A percentile compares a stretch with the other conserved stretches of the same genome.
Evolutionary conservation across 53 echinoderm and acorn worm species (phyloP).

Genomic region (Temnopleurus reevesii): DNA sequence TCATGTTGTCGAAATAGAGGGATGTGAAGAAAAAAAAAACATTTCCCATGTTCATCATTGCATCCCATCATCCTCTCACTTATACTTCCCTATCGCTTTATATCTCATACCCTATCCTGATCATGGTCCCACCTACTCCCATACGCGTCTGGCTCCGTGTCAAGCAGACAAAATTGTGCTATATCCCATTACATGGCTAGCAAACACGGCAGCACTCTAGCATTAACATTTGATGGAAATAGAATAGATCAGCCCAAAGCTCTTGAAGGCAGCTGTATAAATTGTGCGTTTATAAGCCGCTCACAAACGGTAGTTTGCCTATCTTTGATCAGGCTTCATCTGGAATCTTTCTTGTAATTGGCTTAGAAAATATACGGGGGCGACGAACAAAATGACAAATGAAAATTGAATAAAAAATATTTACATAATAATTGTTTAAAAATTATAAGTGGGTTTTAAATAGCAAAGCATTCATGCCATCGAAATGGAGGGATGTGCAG

Average conservation of each 20-base stretch:
- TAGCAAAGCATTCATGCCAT: too few relatives aligned
- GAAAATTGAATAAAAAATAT: background rate
- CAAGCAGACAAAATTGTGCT: background rate
- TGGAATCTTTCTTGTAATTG: too few relatives aligned
- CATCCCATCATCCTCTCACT: too few relatives aligned
- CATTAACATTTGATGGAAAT: background rate
- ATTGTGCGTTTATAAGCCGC: background rate
- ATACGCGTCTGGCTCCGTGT: background rate
- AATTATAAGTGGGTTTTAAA: too few relatives aligned
- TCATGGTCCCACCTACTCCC: conserved; percentile 7
- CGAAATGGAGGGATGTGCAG: too few relatives aligned
- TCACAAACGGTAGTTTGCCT: background rate
- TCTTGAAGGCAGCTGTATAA: conserved; percentile 23
- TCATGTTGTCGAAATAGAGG: too few relatives aligned
- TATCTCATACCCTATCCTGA: too few relatives aligned
- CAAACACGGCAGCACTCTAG: conserved; percentile 31
- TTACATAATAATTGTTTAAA: too few relatives aligned
- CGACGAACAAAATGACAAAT: background rate
- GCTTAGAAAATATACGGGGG: background rate
- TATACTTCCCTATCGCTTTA: too few relatives aligned
- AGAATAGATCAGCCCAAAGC: background rate
- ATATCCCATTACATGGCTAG: conserved; percentile 4
- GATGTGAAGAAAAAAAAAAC: too few relatives aligned
- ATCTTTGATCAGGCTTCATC: background rate
- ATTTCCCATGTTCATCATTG: too few relatives aligned